Evolutionary conservation across 1,140 invertebrate genomes (phyloP).

Genomic region (Pachypsylla venusta): DNA sequence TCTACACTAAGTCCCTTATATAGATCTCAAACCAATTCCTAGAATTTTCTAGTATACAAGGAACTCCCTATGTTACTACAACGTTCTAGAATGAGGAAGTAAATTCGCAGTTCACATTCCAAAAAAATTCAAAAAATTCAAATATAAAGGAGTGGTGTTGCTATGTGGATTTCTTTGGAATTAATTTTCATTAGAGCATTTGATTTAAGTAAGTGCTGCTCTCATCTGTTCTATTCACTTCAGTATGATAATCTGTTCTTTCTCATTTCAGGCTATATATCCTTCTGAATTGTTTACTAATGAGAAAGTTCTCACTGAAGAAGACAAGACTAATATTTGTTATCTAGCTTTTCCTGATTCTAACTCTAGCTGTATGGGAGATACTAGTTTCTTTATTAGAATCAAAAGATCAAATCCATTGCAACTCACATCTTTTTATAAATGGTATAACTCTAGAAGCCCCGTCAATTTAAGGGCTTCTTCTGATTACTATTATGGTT

Average conservation of each 20-base stretch:
- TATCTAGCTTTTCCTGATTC: constrained; percentile 98
- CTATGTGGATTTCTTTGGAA: background rate
- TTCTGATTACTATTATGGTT: constrained; percentile 78
- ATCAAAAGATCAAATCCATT: constrained; percentile 34
- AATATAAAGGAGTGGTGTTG: background rate
- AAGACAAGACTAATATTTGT: constrained; percentile 93
- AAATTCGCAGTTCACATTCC: background rate
- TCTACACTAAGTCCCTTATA: too few species aligned
- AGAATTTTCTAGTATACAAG: too few species aligned
- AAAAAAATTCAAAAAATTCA: background rate
- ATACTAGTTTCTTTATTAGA: constrained; percentile 92
- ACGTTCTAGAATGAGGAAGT: background rate
- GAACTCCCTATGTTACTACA: too few species aligned
- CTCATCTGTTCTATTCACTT: background rate
- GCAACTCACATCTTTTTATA: constrained; percentile 1
- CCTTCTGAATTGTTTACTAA: constrained; percentile 50
- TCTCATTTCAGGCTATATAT: constrained; percentile 57
- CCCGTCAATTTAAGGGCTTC: constrained; percentile 57
- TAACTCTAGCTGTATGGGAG: constrained; percentile 96
- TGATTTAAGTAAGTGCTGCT: background rate
- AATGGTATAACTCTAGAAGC: constrained; percentile 52
- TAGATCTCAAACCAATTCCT: too few species aligned
- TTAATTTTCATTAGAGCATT: background rate
- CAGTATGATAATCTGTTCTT: background rate
- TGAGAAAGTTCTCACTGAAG: constrained; percentile 54